Conservation (phyloP, 2,888 invertebrate species). For the Noctuana brunneofusca region DNA sequence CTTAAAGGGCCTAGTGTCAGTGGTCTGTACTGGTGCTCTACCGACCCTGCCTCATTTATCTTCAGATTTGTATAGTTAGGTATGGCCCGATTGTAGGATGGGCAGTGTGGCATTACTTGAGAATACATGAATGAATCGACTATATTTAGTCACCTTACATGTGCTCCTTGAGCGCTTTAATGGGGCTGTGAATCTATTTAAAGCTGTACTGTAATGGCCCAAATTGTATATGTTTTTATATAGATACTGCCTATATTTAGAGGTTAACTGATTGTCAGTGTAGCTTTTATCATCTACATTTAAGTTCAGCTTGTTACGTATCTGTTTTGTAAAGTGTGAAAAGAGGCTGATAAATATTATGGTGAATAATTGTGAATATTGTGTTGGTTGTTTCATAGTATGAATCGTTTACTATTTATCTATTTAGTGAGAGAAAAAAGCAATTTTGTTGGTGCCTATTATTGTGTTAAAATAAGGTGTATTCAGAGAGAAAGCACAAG, state of each 20-base stretch:
- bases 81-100: neutral
- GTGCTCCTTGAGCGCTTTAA: slow-evolving; percentile 10
- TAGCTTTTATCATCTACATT: neutral
- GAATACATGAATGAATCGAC: slow-evolving; percentile 6
- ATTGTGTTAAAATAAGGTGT: neutral
- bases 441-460: slow-evolving; percentile 7
- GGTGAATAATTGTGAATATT: slow-evolving; percentile 1
- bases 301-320: slow-evolving; percentile 9
- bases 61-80: neutral
- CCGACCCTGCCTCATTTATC: neutral
- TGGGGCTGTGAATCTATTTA: slow-evolving; percentile 31
- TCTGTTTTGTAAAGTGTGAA: slow-evolving; percentile 5
- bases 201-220: slow-evolving; percentile 22
- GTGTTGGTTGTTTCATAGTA: neutral
- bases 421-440: neutral
- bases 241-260: slow-evolving; percentile 11
- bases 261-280: neutral
- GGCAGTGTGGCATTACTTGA: slow-evolving; percentile 11
- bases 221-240: slow-evolving; percentile 9
- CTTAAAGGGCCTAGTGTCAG: neutral
- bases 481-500: slow-evolving; percentile 1
- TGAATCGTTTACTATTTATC: slow-evolving; percentile 12
- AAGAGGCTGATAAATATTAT: slow-evolving; percentile 27
- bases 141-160: slow-evolving; percentile 17
- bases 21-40: neutral